Evolutionary conservation across 2,113 vertebrate genomes (phyloP), one percentile per base, ranked within the genome.

Genomic region (Lethenteron camtschaticum): DNA sequence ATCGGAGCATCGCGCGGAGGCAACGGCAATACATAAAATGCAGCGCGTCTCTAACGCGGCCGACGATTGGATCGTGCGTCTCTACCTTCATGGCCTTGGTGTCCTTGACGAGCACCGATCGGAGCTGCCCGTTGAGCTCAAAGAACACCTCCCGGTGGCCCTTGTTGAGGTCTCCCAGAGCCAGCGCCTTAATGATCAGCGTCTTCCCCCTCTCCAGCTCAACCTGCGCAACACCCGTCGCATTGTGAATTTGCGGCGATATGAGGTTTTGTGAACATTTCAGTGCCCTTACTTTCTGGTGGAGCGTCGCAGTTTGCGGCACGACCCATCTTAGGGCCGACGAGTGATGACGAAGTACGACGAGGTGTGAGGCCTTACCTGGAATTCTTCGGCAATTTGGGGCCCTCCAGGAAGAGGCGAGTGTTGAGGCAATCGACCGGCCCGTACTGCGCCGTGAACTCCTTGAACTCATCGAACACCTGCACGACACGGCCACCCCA

Each of bases 121-220:
- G 81, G 72, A 94, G 82, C 76, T 91, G 88, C 18, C 89, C 89
- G 1, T 91, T 91, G 69, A 94, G 84, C 75, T 94, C 89, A 13
- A 94, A 94, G 80, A 94, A 94, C 58, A 94, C 89, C 76, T 94
- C 87, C 70, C 89, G 83, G 81, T 91, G 88, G 56, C 89, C 88
- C 73, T 84, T 82, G 80, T 87, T 90, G 73, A 94, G 80, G 76
- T 90, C 88, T 1, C 87, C 89, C 70, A 94, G 74, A 2, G 89
- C 88, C 72, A 94, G 76, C 6, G 89, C 88, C 77, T 91, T 91
- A 76, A 94, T 91, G 79, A 90, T 87, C 24, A 94, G 83, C 0
- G 79, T 94, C 77, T 94, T 94, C 12, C 89, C 89, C 69, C 88
- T 77, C 75, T 94, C 89, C 76, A 94, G 78, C 78, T 94, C 88